Evolutionary conservation across 2,888 invertebrate genomes (phyloP).

Genomic region (Andrena haemorrhoa): DNA sequence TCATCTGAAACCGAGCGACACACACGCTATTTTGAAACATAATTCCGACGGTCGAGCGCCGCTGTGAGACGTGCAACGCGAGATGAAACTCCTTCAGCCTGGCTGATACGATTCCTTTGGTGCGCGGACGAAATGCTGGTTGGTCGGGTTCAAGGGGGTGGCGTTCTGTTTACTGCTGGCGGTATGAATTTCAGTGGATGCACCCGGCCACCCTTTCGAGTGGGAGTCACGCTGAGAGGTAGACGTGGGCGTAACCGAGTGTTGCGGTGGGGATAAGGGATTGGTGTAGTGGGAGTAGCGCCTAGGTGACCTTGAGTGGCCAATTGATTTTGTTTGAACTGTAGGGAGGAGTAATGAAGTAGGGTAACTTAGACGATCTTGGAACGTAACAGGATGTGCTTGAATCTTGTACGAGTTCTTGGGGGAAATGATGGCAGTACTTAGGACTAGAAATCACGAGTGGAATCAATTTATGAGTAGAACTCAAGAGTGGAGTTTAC

Average conservation of each 20-base stretch:
- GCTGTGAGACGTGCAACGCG: not conserved
- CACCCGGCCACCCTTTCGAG: no score
- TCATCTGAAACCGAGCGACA: slow-evolving; percentile 88
- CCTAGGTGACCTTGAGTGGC: not conserved
- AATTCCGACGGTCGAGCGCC: slow-evolving; percentile 3
- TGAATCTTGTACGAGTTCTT: no score
- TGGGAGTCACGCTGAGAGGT: no score
- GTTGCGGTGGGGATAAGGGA: not conserved
- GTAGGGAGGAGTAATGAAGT: not conserved
- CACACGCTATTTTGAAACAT: not conserved
- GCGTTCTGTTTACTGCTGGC: no score
- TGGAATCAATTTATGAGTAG: no score
- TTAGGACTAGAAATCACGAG: no score
- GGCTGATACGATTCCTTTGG: not conserved
- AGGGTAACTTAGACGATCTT: not conserved
- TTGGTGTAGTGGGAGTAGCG: not conserved
- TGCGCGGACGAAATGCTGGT: no score
- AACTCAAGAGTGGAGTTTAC: no score
- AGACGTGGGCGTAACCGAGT: not conserved
- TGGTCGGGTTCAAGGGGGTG: no score
- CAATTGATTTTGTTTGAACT: not conserved
- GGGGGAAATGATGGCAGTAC: no score
- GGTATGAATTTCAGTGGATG: no score
- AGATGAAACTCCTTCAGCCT: not conserved
- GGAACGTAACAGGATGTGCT: not conserved